phyloP scores from a whole-genome alignment of 2,888 invertebrate genomes.

The Poecilus cupreus region DNA sequence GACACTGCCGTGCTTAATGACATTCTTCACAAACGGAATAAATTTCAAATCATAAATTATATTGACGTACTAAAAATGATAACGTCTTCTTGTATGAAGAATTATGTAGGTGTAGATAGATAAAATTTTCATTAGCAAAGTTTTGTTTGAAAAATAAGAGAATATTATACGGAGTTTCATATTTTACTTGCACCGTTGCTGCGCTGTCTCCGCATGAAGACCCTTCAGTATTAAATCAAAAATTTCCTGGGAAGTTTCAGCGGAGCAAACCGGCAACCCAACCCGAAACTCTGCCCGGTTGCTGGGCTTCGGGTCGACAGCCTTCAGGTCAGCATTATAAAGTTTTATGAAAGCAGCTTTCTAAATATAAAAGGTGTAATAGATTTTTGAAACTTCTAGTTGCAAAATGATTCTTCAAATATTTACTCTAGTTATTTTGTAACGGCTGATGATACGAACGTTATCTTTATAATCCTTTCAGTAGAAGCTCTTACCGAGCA shows the following conservation, averaged over 20 bases:
- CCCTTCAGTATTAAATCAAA: constrained; percentile 36
- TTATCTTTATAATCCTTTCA: too few species aligned
- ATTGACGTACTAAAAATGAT: background rate
- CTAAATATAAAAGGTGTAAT: constrained; percentile 52
- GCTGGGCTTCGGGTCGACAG: background rate
- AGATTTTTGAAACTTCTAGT: constrained; percentile 46
- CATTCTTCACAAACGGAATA: constrained; percentile 9
- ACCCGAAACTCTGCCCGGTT: too few species aligned
- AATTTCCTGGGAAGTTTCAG: constrained; percentile 10
- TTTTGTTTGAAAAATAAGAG: constrained; percentile 1
- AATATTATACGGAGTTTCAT: background rate
- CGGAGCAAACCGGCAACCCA: background rate
- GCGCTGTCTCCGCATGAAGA: constrained; percentile 11
- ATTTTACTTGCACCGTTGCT: background rate
- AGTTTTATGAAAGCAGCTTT: constrained; percentile 50
- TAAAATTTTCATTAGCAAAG: constrained; percentile 14
- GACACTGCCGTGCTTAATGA: background rate
- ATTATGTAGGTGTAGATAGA: background rate
- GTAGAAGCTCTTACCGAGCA: too few species aligned
- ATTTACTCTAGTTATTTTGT: constrained; percentile 6
- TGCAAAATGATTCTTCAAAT: constrained; percentile 19
- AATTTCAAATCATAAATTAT: constrained; percentile 5
- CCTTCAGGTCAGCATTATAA: constrained; percentile 51
- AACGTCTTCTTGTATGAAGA: too few species aligned
- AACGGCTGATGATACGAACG: background rate